phyloP scores from a whole-genome alignment of 2,113 vertebrate genomes.

The Tyto alba region DNA sequence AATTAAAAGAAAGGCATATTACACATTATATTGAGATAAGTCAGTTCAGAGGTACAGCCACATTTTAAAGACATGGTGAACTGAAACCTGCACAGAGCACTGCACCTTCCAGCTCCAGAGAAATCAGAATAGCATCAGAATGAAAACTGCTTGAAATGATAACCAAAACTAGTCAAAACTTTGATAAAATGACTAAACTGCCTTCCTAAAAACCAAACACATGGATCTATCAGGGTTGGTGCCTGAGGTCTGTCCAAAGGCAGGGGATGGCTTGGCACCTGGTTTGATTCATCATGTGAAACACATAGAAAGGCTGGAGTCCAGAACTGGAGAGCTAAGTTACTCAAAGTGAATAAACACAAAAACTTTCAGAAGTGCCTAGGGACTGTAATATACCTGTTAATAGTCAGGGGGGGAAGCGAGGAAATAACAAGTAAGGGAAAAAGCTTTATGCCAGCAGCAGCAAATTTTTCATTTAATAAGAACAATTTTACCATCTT shows the following conservation, averaged over 20 bases:
- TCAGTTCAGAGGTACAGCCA: not conserved
- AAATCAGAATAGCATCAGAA: not conserved
- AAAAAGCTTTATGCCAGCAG: not conserved
- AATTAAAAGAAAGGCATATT: not conserved
- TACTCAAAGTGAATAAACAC: not conserved
- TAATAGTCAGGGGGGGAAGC: not conserved
- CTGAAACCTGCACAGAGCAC: rapidly evolving
- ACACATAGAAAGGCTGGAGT: not conserved
- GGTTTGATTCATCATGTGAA: not conserved
- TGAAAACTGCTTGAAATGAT: not conserved
- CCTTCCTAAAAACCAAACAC: not conserved
- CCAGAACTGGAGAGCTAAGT: not conserved
- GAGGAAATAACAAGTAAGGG: not conserved
- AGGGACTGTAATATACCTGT: not conserved
- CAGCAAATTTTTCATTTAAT: not conserved
- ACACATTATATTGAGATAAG: too few relatives aligned
- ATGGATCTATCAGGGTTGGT: not conserved
- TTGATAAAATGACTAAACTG: not conserved
- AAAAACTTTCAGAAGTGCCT: not conserved
- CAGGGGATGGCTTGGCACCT: not conserved
- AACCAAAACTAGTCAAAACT: not conserved
- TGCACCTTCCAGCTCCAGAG: not conserved
- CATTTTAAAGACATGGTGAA: rapidly evolving
- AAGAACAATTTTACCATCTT: not conserved
- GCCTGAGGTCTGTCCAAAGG: not conserved